Evolutionary conservation across 2,797 vertebrate species (phyloP), one percentile per base, ranked within the genome.

Genomic region (Enteromius afrohamiltoni): DNA sequence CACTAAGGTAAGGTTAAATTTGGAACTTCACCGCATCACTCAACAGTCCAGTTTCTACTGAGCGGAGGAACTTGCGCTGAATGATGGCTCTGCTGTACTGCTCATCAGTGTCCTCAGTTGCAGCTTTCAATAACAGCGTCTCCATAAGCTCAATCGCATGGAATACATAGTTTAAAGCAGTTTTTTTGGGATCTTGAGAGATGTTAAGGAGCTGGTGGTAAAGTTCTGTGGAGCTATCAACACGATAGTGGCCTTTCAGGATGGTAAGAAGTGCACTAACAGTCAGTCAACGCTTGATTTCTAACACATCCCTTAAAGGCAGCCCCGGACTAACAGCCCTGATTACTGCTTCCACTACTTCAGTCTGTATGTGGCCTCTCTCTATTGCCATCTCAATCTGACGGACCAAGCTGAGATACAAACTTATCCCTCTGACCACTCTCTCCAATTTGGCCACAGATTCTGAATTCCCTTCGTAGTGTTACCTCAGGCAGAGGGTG

Each of bases 51-150:
- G 79, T 85, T 60, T 86, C 68, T 45, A 89, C 83, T 11, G 83
- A 86, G 19, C 5, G 8, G 2, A 88, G 82, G 1, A 89, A 87
- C 13, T 88, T 83, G 1, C 60, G 14, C 64, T 88, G 88, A 0
- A 89, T 87, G 3, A 62, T 62, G 58, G 5, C 29, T 60, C 64
- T 31, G 68, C 40, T 85, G 2, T 88, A 86, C 45, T 76, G 67
- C 14, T 85, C 84, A 42, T 88, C 85, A 0, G 71, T 79, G 1
- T 87, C 85, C 26, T 55, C 65, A 77, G 85, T 88, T 17, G 14
- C n/a, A 6, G 11, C 58, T 84, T 58, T 82, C 23, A 65, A 69
- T 69, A 82, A 23, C 34, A 81, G 9, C 17, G 83, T 76, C 6
- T 85, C 75, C 11, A 76, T 83, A 8, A 55, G 51, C 42, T 85